Evolutionary conservation across 2,113 vertebrate species (phyloP).

Genomic region (Xiphorhynchus elegans): DNA sequence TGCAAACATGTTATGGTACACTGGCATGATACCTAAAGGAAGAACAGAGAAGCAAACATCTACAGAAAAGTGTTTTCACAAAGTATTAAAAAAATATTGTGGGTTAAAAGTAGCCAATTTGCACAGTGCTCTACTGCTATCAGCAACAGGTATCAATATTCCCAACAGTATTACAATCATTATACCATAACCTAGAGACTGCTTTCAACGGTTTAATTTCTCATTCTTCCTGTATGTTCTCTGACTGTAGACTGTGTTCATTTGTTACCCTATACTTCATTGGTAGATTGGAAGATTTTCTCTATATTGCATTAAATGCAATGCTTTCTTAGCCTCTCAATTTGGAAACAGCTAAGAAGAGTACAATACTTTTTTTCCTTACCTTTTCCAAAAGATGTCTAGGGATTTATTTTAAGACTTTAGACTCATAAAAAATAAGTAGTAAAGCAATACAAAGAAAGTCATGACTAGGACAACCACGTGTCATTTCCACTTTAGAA

Average conservation of each 20-base stretch:
- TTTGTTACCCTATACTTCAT: neutral
- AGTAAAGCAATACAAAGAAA: neutral
- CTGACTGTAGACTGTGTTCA: neutral
- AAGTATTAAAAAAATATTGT: neutral
- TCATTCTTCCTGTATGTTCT: neutral
- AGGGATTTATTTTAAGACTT: neutral
- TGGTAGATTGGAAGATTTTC: neutral
- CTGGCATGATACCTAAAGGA: conserved; percentile 85
- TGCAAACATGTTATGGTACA: conserved; percentile 89
- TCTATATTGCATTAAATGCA: neutral
- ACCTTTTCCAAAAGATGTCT: neutral
- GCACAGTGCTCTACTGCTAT: neutral
- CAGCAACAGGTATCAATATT: neutral
- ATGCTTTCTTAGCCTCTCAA: neutral
- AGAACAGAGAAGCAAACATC: conserved; percentile 1
- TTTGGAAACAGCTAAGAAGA: neutral
- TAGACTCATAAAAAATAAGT: neutral
- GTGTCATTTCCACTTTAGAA: neutral
- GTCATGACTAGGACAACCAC: neutral
- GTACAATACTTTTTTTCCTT: neutral
- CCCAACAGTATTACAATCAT: neutral
- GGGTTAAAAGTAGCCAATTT: neutral
- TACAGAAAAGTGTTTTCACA: neutral
- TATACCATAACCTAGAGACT: neutral
- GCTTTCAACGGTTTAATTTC: neutral